Conservation (phyloP, 1,140 invertebrate species). For the Saccostrea cuccullata region DNA sequence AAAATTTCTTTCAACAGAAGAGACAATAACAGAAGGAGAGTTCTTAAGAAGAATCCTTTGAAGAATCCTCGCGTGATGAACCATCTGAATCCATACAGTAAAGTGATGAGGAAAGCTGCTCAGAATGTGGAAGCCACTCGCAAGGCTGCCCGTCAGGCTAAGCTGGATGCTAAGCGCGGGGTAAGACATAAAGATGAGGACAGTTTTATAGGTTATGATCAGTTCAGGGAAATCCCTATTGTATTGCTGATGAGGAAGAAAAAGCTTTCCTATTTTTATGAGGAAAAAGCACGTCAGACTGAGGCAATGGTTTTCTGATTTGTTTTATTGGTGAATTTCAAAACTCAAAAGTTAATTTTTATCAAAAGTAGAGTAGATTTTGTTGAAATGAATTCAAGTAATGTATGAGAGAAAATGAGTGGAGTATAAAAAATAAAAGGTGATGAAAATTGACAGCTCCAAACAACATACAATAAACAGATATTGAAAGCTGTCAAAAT, state of each 20-base stretch:
- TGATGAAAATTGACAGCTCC: too few species aligned
- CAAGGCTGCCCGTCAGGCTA: conserved; percentile 51
- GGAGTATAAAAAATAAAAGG: too few species aligned
- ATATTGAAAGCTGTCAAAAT: too few species aligned
- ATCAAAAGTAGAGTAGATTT: too few species aligned
- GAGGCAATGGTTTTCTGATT: background rate
- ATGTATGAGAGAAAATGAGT: too few species aligned
- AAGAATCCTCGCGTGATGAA: conserved; percentile 92
- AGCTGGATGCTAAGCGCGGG: conserved; percentile 57
- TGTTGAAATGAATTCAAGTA: too few species aligned
- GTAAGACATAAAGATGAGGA: conserved; percentile 11
- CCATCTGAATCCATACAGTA: conserved; percentile 89
- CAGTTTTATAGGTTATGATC: background rate
- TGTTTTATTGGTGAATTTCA: too few species aligned
- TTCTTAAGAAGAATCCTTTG: conserved; percentile 95
- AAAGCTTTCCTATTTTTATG: conserved; percentile 8
- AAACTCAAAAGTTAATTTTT: too few species aligned
- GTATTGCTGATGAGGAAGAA: conserved; percentile 23
- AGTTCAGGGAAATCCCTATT: background rate
- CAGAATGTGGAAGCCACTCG: conserved; percentile 60
- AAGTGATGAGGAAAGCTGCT: conserved; percentile 69
- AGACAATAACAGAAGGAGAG: conserved; percentile 67
- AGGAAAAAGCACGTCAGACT: conserved; percentile 29
- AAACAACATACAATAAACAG: too few species aligned
- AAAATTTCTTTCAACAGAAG: conserved; percentile 62